Evolutionary conservation across 2,888 invertebrate species (phyloP).

Genomic region (Harpalus rubripes): DNA sequence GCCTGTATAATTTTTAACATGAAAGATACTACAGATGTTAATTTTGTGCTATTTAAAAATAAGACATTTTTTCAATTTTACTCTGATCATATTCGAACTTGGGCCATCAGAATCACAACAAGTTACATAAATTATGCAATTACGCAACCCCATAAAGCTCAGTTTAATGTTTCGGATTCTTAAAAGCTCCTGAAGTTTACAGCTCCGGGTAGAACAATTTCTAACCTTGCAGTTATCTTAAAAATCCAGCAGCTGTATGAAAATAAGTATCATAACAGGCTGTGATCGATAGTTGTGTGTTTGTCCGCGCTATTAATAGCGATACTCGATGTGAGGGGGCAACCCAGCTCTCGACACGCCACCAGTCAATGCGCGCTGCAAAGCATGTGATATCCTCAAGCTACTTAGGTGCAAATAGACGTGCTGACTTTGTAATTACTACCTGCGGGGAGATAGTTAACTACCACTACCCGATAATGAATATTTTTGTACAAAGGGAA

Average conservation of each 20-base stretch:
- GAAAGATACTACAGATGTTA: no score
- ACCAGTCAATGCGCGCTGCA: not conserved
- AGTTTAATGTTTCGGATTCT: no score
- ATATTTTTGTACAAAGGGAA: not conserved
- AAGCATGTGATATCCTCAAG: not conserved
- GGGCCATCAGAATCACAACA: no score
- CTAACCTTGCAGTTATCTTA: no score
- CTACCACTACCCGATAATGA: not conserved
- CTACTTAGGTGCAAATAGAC: constrained; percentile 14
- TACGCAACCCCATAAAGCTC: no score
- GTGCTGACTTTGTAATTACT: not conserved
- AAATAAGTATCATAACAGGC: not conserved
- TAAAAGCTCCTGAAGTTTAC: no score
- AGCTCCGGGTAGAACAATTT: no score
- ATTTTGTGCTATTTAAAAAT: no score
- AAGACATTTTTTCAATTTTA: no score
- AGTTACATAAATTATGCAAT: no score
- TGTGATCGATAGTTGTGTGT: constrained; percentile 1
- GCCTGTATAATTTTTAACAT: no score
- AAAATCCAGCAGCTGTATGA: not conserved
- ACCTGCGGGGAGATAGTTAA: not conserved
- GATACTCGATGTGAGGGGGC: not conserved
- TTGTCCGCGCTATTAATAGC: constrained; percentile 19
- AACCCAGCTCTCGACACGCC: not conserved
- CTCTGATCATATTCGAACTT: no score